These are phyloP conservation scores for Drosophila orosa DNA, from an alignment of 1,140 invertebrate genomes.

Conservation along the genomic window DNA sequence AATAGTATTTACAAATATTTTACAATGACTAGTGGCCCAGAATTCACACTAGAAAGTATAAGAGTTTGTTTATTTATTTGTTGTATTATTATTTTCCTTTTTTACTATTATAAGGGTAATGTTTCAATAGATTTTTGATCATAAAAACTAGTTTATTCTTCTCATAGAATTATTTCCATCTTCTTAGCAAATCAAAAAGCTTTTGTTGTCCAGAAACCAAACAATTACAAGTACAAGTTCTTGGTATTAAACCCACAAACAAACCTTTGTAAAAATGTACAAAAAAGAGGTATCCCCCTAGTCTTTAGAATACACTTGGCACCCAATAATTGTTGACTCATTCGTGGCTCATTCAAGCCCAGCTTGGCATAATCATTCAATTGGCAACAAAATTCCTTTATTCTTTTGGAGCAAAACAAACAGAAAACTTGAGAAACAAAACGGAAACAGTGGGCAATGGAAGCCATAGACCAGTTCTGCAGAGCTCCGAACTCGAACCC, in stretches of 20 bases:
- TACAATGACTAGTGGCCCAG: too few relatives aligned
- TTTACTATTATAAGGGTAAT: neutral
- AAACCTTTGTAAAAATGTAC: neutral
- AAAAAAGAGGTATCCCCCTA: conserved; percentile 18
- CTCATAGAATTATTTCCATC: neutral
- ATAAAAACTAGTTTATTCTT: neutral
- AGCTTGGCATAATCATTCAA: conserved; percentile 40
- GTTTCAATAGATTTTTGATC: neutral
- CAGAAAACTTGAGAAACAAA: conserved; percentile 72
- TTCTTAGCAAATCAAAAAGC: neutral
- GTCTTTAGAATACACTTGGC: conserved; percentile 13
- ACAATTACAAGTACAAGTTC: neutral
- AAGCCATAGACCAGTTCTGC: conserved; percentile 43
- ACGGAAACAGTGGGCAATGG: conserved; percentile 58
- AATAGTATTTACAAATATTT: neutral
- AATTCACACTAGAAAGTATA: neutral
- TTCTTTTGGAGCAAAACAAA: conserved; percentile 57
- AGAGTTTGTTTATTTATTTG: neutral
- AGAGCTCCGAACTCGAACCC: conserved; percentile 1
- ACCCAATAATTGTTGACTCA: conserved; percentile 31
- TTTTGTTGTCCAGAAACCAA: neutral
- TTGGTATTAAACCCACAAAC: neutral
- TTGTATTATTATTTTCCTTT: neutral
- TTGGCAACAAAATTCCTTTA: conserved; percentile 52
- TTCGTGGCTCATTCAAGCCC: conserved; percentile 28